These are phyloP conservation scores for Hephaestus fuliginosus DNA, from an alignment of 2,797 vertebrate species.

Conservation along the genomic window DNA sequence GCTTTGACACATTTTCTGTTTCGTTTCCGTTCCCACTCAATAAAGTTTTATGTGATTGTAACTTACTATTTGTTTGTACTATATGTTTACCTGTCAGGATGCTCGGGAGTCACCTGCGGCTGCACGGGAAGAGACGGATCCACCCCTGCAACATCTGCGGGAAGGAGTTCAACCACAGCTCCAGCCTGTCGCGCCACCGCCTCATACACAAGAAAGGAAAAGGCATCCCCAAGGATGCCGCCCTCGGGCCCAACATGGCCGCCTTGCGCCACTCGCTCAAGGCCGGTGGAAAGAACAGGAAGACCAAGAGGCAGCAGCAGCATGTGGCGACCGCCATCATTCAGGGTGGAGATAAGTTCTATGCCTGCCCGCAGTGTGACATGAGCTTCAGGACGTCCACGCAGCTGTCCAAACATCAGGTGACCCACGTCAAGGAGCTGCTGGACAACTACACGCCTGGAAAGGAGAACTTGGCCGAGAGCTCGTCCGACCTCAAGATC, in stretches of 20 bases:
- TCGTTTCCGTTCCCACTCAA: not conserved
- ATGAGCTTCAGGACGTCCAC: conserved; percentile 85
- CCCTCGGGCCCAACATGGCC: conserved; percentile 46
- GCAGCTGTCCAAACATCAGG: conserved; percentile 84
- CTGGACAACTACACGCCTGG: conserved; percentile 83
- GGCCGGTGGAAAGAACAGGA: conserved; percentile 62
- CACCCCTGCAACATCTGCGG: conserved; percentile 86
- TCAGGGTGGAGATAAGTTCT: conserved; percentile 77
- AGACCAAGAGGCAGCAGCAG: conserved; percentile 60
- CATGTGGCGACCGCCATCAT: conserved; percentile 41
- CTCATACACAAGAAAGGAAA: conserved; percentile 85
- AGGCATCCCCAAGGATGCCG: conserved; percentile 56
- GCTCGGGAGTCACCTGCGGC: conserved; percentile 85
- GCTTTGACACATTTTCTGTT: too few relatives aligned
- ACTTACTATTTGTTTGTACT: not conserved
- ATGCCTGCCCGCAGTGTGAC: conserved; percentile 86
- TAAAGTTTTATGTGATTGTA: too few relatives aligned
- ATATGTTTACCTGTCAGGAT: conserved; percentile 64
- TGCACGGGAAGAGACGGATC: conserved; percentile 83
- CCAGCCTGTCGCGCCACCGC: conserved; percentile 85
- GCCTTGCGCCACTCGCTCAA: conserved; percentile 68
- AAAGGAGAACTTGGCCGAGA: conserved; percentile 81
- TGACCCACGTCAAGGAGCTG: conserved; percentile 84
- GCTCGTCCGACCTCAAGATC: conserved; percentile 86
- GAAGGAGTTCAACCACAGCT: conserved; percentile 87